Evolutionary conservation across 2,888 invertebrate genomes (phyloP), one percentile per base, ranked within the genome.

Genomic region (Julus scandinavius): DNA sequence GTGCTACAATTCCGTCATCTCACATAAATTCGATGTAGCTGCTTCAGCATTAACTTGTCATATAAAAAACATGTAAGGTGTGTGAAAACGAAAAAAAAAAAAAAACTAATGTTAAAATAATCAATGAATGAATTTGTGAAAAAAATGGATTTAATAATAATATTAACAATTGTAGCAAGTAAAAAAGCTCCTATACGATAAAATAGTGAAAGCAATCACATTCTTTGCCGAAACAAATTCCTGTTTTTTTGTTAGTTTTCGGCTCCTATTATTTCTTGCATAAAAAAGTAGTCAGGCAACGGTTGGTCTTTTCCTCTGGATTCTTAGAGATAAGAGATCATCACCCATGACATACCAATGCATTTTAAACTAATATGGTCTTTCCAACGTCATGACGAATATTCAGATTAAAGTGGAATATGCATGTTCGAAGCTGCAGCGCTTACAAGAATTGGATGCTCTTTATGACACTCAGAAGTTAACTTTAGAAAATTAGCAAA

Each of bases 101-200:
- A 63, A 72, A 72, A 72, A 72, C 72, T 72, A 72, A 20, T 72
- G 3, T 20, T 72, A 72, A 72, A 72, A 72, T 72, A 72, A 72
- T 72, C 20, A 72, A 72, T 72, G 72, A 72, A 72, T 72, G 72
- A 72, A 6, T 20, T 63, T 29, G 11, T 72, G 72, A 72, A 72
- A 72, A 45, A 72, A 72, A 72, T 72, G 72, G 72, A 72, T 72
- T 72, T 72, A 72, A 72, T 72, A 72, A 72, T 72, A 72, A 72
- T 72, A 72, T 72, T 72, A 72, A 72, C 72, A 72, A 29, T 72
- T 72, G 72, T 29, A 72, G 72, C 29, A 72, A 72, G 72, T 72
- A 72, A 72, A 72, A 72, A 72, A 72, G 72, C 29, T 29, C 72
- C 72, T 72, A 72, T 72, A 72, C 29, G 72, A 72, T 72, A 72